A percentile compares a stretch with the other conserved stretches of the same genome.
These are phyloP conservation scores for Micrasema longulum DNA, from an alignment of 1,140 invertebrate genomes.

Conservation along the genomic window DNA sequence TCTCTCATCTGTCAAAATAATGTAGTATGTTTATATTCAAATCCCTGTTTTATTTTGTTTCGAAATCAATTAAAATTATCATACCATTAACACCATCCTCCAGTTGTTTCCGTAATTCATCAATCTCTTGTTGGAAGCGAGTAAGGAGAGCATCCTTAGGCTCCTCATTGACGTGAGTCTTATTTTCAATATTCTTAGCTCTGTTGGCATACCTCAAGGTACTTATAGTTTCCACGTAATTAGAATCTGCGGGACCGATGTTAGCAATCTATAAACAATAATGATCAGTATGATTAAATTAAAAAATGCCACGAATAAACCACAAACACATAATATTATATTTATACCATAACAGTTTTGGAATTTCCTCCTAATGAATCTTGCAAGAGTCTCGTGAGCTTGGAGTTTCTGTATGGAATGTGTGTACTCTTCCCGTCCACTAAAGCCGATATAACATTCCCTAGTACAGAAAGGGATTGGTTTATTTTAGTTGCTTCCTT, in stretches of 20 bases:
- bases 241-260: conserved; percentile 94
- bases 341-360: conserved; percentile 91
- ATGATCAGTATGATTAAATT: neutral
- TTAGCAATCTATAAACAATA: conserved; percentile 77
- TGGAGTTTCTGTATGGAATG: conserved; percentile 95
- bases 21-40: no score
- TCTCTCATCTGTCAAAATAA: no score
- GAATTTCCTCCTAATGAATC: conserved; percentile 97
- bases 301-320: neutral
- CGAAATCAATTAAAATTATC: neutral
- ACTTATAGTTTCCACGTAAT: conserved; percentile 98
- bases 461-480: conserved; percentile 91
- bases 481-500: conserved; percentile 97
- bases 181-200: conserved; percentile 98
- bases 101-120: conserved; percentile 88
- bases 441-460: conserved; percentile 95
- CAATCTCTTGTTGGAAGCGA: conserved; percentile 97
- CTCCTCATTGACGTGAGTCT: conserved; percentile 96
- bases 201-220: conserved; percentile 96
- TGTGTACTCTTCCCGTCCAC: conserved; percentile 95
- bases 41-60: no score
- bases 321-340: neutral
- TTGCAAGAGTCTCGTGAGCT: conserved; percentile 91
- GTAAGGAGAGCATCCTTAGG: conserved; percentile 96
- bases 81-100: conserved; percentile 69